Conservation (phyloP, 2,113 vertebrate species). For the Xyrauchen texanus region DNA sequence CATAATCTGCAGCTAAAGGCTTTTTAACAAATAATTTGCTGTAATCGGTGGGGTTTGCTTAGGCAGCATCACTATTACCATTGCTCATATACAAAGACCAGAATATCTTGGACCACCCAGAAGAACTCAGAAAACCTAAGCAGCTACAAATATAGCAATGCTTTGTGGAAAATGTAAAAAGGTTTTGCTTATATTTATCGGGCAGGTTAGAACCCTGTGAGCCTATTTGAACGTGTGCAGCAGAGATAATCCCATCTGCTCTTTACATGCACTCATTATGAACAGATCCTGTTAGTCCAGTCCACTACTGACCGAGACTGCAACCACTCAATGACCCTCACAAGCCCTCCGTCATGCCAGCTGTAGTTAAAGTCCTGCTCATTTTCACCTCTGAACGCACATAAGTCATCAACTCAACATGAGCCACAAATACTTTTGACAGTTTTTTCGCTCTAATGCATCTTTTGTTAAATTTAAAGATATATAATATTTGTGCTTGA, state of each 20-base stretch:
- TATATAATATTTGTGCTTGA: background rate
- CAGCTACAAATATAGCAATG: too few species aligned
- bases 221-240: background rate
- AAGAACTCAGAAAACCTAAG: too few species aligned
- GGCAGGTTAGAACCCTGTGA: background rate
- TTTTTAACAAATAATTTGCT: too few species aligned
- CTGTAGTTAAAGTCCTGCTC: too few species aligned
- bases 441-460: background rate
- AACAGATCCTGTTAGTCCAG: constrained; percentile 27
- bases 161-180: background rate
- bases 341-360: background rate
- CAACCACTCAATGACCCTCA: background rate
- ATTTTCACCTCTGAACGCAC: background rate
- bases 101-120: too few species aligned
- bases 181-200: background rate
- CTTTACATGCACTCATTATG: constrained; percentile 13
- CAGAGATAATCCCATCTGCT: constrained; percentile 35
- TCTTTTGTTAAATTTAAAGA: background rate
- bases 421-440: too few species aligned
- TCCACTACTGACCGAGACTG: background rate
- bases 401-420: background rate
- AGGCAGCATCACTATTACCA: too few species aligned
- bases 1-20: too few species aligned
- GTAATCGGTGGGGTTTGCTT: too few species aligned
- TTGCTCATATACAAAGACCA: too few species aligned